A percentile compares a stretch with the other conserved stretches of the same genome.
Evolutionary conservation across 2,797 vertebrate species (phyloP).

Genomic region (Fistularia tabacaria): DNA sequence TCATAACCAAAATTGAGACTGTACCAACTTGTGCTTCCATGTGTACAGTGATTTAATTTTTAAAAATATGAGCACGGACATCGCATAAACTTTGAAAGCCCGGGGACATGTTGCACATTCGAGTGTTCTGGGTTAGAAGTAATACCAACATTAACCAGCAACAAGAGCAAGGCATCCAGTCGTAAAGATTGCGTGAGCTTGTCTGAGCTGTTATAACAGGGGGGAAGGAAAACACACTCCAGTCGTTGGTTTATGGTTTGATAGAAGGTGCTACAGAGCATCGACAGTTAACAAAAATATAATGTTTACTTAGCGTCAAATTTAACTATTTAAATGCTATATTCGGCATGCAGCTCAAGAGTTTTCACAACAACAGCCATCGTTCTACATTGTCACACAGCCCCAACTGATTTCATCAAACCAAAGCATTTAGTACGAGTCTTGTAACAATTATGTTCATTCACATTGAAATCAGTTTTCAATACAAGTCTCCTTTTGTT

Average conservation of each 20-base stretch:
- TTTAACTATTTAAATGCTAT: too few species aligned
- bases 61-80: slow-evolving; percentile 38
- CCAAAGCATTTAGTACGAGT: too few species aligned
- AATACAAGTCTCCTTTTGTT: too few species aligned
- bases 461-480: too few species aligned
- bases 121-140: slow-evolving; percentile 32
- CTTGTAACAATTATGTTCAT: too few species aligned
- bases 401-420: too few species aligned
- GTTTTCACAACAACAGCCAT: too few species aligned
- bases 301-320: too few species aligned
- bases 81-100: not conserved
- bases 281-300: too few species aligned
- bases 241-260: not conserved
- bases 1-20: slow-evolving; percentile 40
- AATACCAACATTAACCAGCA: slow-evolving; percentile 4
- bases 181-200: not conserved
- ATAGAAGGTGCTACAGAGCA: not conserved
- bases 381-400: too few species aligned
- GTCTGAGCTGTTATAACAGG: not conserved
- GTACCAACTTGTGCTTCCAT: slow-evolving; percentile 52
- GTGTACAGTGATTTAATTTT: slow-evolving; percentile 32
- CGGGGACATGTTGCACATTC: slow-evolving; percentile 18
- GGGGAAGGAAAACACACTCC: not conserved
- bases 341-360: too few species aligned
- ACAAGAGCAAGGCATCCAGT: not conserved